These are phyloP conservation scores for Meloidogyne hapla DNA, from an alignment of 1,140 invertebrate species.

Conservation along the genomic window DNA sequence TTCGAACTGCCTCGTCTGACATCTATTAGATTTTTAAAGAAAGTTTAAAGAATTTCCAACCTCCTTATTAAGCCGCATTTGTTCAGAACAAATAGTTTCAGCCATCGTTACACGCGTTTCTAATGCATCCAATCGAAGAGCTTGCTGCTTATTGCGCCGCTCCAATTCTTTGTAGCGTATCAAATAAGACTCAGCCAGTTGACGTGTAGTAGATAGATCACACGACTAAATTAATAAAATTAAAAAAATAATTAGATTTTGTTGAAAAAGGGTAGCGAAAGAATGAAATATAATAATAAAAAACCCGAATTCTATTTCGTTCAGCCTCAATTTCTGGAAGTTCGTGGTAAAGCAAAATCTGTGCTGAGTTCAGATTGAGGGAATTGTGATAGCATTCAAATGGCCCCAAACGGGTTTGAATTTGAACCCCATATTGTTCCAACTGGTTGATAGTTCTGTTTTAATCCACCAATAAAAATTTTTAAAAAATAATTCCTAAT, in stretches of 20 bases:
- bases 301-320: constrained; percentile 22
- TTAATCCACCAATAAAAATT: no score
- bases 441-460: constrained; percentile 20
- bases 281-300: background rate
- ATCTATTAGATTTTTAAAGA: background rate
- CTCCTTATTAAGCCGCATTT: constrained; percentile 20
- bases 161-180: constrained; percentile 18
- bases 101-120: constrained; percentile 23
- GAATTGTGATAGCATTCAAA: constrained; percentile 17
- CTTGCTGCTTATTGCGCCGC: constrained; percentile 17
- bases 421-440: constrained; percentile 12
- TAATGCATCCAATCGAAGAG: constrained; percentile 20
- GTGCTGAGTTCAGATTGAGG: constrained; percentile 5
- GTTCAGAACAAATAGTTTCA: constrained; percentile 23
- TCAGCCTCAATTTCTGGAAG: constrained; percentile 11
- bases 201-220: background rate
- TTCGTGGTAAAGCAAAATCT: constrained; percentile 24
- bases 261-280: background rate
- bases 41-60: constrained; percentile 4
- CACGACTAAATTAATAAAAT: background rate
- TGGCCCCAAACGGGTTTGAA: constrained; percentile 17
- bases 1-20: constrained; percentile 14
- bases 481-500: background rate
- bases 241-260: background rate
- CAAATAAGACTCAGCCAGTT: constrained; percentile 23